Base-by-base conservation (phyloP, 2,888 invertebrate genomes). In the Auanema freiburgensis region DNA sequence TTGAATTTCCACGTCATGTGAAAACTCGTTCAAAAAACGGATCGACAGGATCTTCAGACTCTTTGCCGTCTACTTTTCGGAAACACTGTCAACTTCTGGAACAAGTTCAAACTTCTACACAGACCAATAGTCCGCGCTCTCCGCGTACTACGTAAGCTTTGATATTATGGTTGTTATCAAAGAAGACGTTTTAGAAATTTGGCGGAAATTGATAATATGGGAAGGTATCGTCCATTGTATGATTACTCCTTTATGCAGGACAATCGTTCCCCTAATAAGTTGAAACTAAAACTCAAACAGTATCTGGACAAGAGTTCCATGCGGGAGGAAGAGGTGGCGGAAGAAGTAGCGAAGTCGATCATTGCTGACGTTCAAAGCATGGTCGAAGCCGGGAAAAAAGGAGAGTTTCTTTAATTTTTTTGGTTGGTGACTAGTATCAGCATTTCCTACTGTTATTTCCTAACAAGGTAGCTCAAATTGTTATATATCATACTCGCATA, bases 301-400 rank as follows among this genome's bases (percentile, higher is more conserved):
- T 76, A 72, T 59, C 63, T 76, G 18, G 66, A 74, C 51, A 71
- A 70, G 16, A 66, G 59, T 12, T 51, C 63, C 0, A 59, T 78
- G 4, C 62, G 71, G 64, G 79, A 94, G 86, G 94, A 96, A 85
- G 94, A 95, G 85, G 90, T 95, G 88, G 96, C 96, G 5, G 92
- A 94, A 91, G 92, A 93, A 87, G 91, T 95, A 71, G 95, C 96
- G 25, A 92, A 93, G 86, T 93, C 93, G 91, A 96, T 96, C 83
- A 90, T 96, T 50, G 92, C 91, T 85, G 95, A 95, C 87, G 91
- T 96, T 66, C 93, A 93, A 49, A 91, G 89, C 84, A 88, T 93
- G 81, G 77, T 75, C n/a, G 62, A 52, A 12, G 52, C 23, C 18
- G 52, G 52, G n/a, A 18, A 52, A 23, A 16, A 24, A 23, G 52